Evolutionary conservation across 1,140 invertebrate species (phyloP).

Genomic region (Procambarus clarkii): DNA sequence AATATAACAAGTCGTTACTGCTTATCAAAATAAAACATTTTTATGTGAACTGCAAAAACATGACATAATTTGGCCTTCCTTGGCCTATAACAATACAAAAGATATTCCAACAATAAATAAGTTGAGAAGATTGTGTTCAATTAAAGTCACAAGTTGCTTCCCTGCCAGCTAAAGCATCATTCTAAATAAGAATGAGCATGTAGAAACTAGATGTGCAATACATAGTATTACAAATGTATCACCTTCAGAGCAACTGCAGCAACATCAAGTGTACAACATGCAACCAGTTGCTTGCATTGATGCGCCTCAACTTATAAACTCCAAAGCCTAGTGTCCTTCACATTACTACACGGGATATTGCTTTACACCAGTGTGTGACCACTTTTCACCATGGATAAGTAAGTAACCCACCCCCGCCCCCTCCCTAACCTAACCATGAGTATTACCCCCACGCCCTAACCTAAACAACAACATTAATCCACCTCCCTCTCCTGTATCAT

Average conservation of each 20-base stretch:
- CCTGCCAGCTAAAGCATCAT: not conserved
- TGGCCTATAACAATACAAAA: not conserved
- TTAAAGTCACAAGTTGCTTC: not conserved
- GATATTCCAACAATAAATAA: not conserved
- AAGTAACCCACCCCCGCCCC: too few relatives aligned
- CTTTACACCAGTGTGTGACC: too few relatives aligned
- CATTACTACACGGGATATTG: too few relatives aligned
- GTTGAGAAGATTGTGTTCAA: not conserved
- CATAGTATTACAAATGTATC: not conserved
- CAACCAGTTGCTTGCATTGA: not conserved
- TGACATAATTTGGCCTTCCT: not conserved
- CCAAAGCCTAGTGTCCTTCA: too few relatives aligned
- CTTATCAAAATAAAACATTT: not conserved
- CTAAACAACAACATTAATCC: too few relatives aligned
- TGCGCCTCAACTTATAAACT: not conserved
- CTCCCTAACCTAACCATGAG: too few relatives aligned
- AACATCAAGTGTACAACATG: not conserved
- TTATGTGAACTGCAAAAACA: not conserved
- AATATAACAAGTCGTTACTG: not conserved
- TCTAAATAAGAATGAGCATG: constrained; percentile 6
- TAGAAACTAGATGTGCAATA: not conserved
- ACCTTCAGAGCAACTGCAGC: not conserved
- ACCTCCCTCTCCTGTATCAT: too few relatives aligned
- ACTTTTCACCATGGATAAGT: too few relatives aligned
- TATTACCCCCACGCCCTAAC: too few relatives aligned